These are phyloP conservation scores for Metridium senile DNA, from an alignment of 92 coral and sea anemone genomes.

Conservation along the genomic window DNA sequence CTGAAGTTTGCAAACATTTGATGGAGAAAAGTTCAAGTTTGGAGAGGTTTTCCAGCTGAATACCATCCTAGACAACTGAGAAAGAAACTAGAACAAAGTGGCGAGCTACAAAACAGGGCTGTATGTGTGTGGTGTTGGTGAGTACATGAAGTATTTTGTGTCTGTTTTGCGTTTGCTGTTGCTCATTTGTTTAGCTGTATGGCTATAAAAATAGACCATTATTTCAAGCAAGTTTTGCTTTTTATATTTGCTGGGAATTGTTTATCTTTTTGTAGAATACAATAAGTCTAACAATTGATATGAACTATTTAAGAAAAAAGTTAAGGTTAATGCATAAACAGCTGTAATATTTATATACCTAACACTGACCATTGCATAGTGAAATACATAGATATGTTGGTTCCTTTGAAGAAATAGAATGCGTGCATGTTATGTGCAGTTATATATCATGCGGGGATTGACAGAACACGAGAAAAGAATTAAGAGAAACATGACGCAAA, in stretches of 20 bases:
- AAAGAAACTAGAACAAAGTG: conserved; percentile 5
- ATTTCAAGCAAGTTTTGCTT: neutral
- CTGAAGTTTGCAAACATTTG: neutral
- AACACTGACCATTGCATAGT: neutral
- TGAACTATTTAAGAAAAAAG: neutral
- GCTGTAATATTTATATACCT: neutral
- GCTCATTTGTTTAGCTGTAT: conserved; percentile 3
- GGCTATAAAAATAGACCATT: neutral
- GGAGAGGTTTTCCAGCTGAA: neutral
- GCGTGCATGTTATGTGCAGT: neutral
- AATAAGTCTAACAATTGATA: neutral
- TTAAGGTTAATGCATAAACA: neutral
- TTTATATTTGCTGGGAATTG: neutral
- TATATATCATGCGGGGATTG: too few species aligned
- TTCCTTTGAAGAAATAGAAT: neutral
- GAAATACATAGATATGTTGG: neutral
- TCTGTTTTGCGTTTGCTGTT: conserved; percentile 4
- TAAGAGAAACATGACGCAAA: too few species aligned
- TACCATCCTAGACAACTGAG: conserved; percentile 13
- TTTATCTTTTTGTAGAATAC: neutral
- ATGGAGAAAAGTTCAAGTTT: neutral
- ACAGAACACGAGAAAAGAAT: neutral
- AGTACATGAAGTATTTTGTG: conserved; percentile 17
- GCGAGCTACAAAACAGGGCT: conserved; percentile 14
- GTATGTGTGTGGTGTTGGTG: conserved; percentile 13